Base-by-base conservation (phyloP, 2,113 vertebrate genomes). In the Oryzias woworae region DNA sequence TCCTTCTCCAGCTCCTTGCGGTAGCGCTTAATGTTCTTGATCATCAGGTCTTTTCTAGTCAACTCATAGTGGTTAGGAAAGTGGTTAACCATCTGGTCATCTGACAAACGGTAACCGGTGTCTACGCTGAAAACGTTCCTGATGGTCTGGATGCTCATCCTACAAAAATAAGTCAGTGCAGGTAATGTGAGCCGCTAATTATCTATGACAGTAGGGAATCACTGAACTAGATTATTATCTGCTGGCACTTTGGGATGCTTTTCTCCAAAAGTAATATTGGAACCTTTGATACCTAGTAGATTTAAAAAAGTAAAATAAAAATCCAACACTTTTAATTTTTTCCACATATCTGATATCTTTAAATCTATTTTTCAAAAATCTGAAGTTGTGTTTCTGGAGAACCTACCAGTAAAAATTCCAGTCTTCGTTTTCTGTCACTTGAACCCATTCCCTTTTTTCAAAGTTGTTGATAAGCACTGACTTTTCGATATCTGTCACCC, bases 81-180 rank as follows among this genome's bases (percentile, higher is more conserved):
- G 58, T 99, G 97, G 85, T 99, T 99, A 64, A 99, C 96, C 77
- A 99, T 94, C 80, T 99, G 97, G 20, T 99, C 97, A 17, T 99
- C 97, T 0, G 97, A 94, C 58, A 99, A 93, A 18, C 97, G 95
- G 72, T 98, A 98, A n/a, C 97, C 97, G 0, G 94, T 93, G 76
- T 99, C 97, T 44, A 98, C 96, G 1, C 97, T 99, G 87, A 99
- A 99, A 47, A 97, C 94, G 0, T 92, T 98, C 12, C 97, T 91
- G 85, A 98, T 98, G 55, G 96, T 99, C 69, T 99, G 97, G 57
- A 99, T 94, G 0, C 95, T 99, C 97, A 98, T 98, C 97, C 97
- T 99, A 51, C 52, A 70, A 31, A 24, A 51, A 61, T 14, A 58
- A 28, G 28, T 4, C 52, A 55, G 60, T 14, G 24, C 3, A 26